Base-by-base conservation (phyloP, 2,888 invertebrate species). In the Sipha maydis region DNA sequence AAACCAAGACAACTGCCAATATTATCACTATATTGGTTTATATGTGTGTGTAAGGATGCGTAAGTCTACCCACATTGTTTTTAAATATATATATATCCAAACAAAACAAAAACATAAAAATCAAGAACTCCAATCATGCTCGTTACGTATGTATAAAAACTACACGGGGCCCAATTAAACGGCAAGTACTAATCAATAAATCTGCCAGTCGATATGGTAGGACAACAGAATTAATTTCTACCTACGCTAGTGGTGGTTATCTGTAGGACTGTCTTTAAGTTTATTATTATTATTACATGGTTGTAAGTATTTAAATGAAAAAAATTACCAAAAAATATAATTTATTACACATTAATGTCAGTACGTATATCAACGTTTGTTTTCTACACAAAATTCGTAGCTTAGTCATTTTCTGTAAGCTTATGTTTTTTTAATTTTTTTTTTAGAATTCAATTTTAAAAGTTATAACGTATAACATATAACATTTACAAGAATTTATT, bases 141-240 rank as follows among this genome's bases (percentile, higher is more conserved):
- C 88, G 80, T 88, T 82, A 34, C n/a, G 41, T 61, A 48, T 11
- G 56, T 80, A 80, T 71, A 86, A 79, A 88, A 73, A 88, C 88
- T 82, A 88, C 88, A 88, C 79, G 82, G 88, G 80, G 88, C 80
- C 86, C 88, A 88, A 88, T 88, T 88, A 88, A 88, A 88, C 80
- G 80, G 88, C 75, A 82, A 82, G 82, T 76, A 88, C 56, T 82
- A 25, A 82, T 76, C 82, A 75, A 88, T 88, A 88, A 88, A 88
- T 88, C 88, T 82, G 88, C 88, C 88, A 82, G 88, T 82, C 88
- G 80, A 75, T 88, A 82, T 38, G 67, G 71, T 80, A 73, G 75
- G 86, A 76, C 80, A 88, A 88, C 88, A 61, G 88, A 88, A 88
- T 88, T 88, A 88, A 82, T 88, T 88, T 88, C 88, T 82, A 82